These are phyloP conservation scores for Chamaea fasciata DNA, from an alignment of 2,113 vertebrate genomes.

Conservation along the genomic window DNA sequence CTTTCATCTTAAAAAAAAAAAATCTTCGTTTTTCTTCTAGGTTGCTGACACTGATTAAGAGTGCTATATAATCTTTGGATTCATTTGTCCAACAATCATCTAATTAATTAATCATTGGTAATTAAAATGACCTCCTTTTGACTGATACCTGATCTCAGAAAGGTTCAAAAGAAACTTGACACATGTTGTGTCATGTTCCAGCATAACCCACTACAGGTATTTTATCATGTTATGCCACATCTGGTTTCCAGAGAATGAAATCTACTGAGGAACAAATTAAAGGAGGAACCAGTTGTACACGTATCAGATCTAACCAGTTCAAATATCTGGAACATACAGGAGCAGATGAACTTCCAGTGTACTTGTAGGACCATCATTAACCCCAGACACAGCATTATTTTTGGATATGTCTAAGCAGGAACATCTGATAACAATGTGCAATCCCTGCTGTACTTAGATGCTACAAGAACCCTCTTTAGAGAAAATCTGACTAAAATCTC, in stretches of 20 bases:
- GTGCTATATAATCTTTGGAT: conserved; percentile 54
- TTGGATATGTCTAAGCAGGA: neutral
- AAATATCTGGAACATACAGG: neutral
- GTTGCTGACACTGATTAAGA: neutral
- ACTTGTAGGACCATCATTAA: neutral
- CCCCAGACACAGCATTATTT: neutral
- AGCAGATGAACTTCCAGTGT: neutral
- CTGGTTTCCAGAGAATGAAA: conserved; percentile 52
- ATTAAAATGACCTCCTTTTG: conserved; percentile 79
- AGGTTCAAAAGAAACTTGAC: conserved; percentile 73
- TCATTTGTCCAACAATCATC: conserved; percentile 65
- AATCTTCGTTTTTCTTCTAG: neutral
- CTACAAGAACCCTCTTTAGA: neutral
- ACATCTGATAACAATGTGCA: neutral
- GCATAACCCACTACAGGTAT: conserved; percentile 34
- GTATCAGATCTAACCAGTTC: neutral
- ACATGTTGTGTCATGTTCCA: conserved; percentile 71
- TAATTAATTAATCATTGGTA: conserved; percentile 82
- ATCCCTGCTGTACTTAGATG: neutral
- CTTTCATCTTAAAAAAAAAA: neutral
- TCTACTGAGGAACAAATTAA: conserved; percentile 21
- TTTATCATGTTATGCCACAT: conserved; percentile 60
- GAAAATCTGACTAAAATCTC: neutral
- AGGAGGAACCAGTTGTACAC: neutral
- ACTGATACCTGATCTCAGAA: conserved; percentile 70